A percentile compares a stretch with the other conserved stretches of the same genome.
Conservation (phyloP, 2,888 invertebrate species). For the Cinara cedri region DNA sequence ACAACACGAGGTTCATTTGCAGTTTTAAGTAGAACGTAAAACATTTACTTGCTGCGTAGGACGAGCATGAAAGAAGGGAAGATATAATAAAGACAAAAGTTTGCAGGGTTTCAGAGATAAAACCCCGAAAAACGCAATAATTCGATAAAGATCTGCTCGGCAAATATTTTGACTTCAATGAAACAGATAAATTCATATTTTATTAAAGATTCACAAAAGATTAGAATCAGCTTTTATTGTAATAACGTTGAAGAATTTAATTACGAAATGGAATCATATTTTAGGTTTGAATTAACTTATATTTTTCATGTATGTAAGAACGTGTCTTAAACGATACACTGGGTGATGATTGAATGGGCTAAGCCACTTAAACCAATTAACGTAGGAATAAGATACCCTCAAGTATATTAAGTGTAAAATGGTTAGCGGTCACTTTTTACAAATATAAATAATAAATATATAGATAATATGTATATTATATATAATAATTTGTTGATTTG, state of each 20-base stretch:
- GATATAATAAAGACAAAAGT: constrained; percentile 34
- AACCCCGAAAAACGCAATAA: constrained; percentile 24
- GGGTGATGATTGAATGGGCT: no score
- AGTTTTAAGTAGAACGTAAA: constrained; percentile 25
- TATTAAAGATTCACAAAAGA: not conserved
- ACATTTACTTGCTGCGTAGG: constrained; percentile 25
- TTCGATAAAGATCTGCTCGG: constrained; percentile 1
- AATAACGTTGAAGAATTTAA: not conserved
- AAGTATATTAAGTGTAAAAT: no score
- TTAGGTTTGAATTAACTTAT: no score
- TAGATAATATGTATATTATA: no score
- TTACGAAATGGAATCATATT: not conserved
- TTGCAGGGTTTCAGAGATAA: constrained; percentile 24
- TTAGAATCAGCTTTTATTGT: not conserved
- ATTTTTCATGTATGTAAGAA: no score
- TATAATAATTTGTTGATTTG: no score
- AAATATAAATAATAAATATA: no score
- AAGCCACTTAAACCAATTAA: no score
- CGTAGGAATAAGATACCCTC: no score
- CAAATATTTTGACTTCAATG: not conserved
- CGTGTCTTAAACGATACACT: no score
- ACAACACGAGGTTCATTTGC: not conserved
- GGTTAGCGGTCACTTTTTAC: no score
- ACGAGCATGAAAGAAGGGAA: not conserved
- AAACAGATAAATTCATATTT: not conserved